phyloP scores from a whole-genome alignment of 2,113 vertebrate species.

The Phaethornis superciliosus region DNA sequence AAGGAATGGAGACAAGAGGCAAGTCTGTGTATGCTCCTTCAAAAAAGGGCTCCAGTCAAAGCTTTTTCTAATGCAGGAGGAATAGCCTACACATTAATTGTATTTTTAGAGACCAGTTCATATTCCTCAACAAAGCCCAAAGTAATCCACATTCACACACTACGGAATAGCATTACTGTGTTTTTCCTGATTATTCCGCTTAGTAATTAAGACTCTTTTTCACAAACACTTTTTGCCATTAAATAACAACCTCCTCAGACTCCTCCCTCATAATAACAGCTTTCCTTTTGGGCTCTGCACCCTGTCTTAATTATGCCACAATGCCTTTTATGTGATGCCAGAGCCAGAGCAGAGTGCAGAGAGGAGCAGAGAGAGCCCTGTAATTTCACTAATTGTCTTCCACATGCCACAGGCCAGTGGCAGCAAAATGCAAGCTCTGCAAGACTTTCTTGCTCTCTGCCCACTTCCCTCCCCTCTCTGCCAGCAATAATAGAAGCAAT shows the following conservation, averaged over 20 bases:
- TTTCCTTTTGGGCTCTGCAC: background rate
- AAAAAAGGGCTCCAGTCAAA: background rate
- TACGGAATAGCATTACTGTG: background rate
- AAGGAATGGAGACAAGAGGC: background rate
- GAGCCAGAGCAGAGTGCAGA: background rate
- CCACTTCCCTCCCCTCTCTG: background rate
- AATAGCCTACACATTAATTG: background rate
- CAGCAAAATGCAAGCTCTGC: background rate
- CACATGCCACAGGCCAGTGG: background rate
- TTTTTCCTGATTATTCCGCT: background rate
- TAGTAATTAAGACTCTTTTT: background rate
- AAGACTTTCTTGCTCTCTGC: background rate
- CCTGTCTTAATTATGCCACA: background rate
- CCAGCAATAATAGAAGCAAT: background rate
- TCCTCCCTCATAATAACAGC: background rate
- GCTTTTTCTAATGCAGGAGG: background rate
- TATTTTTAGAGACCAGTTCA: background rate
- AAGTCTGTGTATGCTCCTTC: background rate
- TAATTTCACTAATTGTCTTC: constrained; percentile 29
- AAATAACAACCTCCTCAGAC: background rate
- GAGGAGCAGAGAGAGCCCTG: background rate
- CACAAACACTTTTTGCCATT: background rate
- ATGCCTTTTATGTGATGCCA: background rate
- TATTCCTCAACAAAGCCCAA: background rate
- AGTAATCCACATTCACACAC: background rate